Evolutionary conservation across 37 sponge, comb jelly and placozoan genomes (phyloP).

Genomic region (Chondrosia reniformis): DNA sequence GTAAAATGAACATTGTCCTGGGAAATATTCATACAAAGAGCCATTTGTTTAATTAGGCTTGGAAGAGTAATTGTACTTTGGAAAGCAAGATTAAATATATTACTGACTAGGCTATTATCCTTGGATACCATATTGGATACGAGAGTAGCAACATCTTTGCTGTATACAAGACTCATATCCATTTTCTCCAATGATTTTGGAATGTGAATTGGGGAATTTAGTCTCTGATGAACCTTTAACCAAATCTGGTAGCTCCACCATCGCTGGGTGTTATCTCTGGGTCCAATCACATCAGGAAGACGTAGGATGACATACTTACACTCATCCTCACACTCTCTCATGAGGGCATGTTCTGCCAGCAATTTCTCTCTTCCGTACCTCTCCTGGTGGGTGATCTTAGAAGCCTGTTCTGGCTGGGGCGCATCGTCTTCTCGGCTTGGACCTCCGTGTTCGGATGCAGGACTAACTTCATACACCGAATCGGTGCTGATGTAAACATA

Average conservation of each 20-base stretch:
- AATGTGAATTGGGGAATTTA: slow-evolving; percentile 26
- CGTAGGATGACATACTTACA: slow-evolving; percentile 19
- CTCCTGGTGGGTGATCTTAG: slow-evolving; percentile 6
- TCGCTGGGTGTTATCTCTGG: slow-evolving; percentile 36
- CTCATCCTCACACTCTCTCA: background rate
- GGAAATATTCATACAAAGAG: slow-evolving; percentile 13
- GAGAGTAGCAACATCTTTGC: slow-evolving; percentile 21
- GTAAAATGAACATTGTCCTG: background rate
- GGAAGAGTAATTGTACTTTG: slow-evolving; percentile 23
- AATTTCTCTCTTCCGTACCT: slow-evolving; percentile 35
- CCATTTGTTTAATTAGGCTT: slow-evolving; percentile 20
- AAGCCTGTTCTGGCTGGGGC: background rate
- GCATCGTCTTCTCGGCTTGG: slow-evolving; percentile 24
- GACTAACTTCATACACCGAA: slow-evolving; percentile 50
- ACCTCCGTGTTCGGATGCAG: background rate
- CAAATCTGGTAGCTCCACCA: slow-evolving; percentile 45
- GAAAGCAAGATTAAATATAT: slow-evolving; percentile 27
- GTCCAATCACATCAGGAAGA: slow-evolving; percentile 58
- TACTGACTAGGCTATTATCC: background rate
- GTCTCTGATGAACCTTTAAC: slow-evolving; percentile 11
- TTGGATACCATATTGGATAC: background rate
- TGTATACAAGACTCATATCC: slow-evolving; percentile 35
- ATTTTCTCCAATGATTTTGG: background rate
- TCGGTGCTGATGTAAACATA: slow-evolving; percentile 53
- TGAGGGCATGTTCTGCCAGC: slow-evolving; percentile 23